phyloP scores from a whole-genome alignment of 37 sponge, comb jelly and placozoan species.

The Amphimedon queenslandica region DNA sequence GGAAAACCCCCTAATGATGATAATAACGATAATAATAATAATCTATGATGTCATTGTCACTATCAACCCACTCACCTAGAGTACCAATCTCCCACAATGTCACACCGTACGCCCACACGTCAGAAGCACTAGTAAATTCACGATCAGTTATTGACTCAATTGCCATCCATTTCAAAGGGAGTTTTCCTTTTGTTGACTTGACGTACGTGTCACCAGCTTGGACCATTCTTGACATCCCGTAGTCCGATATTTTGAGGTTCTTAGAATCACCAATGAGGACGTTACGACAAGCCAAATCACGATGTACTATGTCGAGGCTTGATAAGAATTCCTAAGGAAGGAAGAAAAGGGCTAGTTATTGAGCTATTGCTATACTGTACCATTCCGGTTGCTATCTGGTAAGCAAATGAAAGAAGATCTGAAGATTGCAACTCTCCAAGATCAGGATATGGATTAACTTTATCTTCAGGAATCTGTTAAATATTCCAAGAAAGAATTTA shows the following conservation, averaged over 20 bases:
- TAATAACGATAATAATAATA: background rate
- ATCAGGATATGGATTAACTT: slow-evolving; percentile 20
- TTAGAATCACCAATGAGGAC: slow-evolving; percentile 60
- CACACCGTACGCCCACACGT: slow-evolving; percentile 78
- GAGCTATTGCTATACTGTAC: slow-evolving; percentile 21
- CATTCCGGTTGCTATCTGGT: slow-evolving; percentile 88
- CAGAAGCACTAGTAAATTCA: slow-evolving; percentile 69
- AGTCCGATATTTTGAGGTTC: slow-evolving; percentile 70
- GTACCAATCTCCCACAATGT: slow-evolving; percentile 73
- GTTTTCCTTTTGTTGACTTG: slow-evolving; percentile 58
- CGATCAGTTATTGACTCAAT: slow-evolving; percentile 63
- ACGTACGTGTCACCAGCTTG: slow-evolving; percentile 53
- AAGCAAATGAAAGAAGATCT: slow-evolving; percentile 65
- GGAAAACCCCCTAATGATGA: slow-evolving; percentile 55
- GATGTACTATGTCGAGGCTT: slow-evolving; percentile 63
- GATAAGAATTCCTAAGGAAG: slow-evolving; percentile 64
- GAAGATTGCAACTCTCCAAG: slow-evolving; percentile 45
- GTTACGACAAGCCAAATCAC: slow-evolving; percentile 74
- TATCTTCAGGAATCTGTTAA: background rate
- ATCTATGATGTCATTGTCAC: background rate
- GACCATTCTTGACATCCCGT: slow-evolving; percentile 61
- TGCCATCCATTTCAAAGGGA: slow-evolving; percentile 82
- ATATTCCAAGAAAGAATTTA: background rate
- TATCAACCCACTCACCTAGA: slow-evolving; percentile 34
- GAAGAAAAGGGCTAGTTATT: too few relatives aligned